Conservation (phyloP, 2,888 invertebrate species). For the Lasiommata megera region DNA sequence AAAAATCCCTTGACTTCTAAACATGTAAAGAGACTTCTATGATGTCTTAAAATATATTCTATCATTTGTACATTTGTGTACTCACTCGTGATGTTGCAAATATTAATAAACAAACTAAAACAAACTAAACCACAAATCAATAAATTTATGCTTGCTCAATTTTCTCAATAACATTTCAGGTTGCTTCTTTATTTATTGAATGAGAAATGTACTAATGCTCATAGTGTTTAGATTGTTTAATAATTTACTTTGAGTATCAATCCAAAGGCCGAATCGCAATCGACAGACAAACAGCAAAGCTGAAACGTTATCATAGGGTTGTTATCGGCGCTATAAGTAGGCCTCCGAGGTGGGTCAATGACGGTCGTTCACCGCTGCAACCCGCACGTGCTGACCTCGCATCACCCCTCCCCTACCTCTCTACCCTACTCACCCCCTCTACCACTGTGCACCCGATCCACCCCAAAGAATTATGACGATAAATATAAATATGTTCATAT, state of each 20-base stretch:
- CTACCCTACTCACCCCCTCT: constrained; percentile 36
- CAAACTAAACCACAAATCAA: too few relatives aligned
- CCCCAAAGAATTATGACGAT: constrained; percentile 24
- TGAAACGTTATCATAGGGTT: constrained; percentile 59
- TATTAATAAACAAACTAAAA: too few relatives aligned
- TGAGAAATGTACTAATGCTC: not conserved
- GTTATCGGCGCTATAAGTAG: constrained; percentile 70
- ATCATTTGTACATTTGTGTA: too few relatives aligned
- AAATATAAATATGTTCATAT: constrained; percentile 14
- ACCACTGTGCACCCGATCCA: constrained; percentile 18
- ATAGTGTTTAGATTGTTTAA: not conserved
- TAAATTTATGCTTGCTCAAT: too few relatives aligned
- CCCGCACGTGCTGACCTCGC: constrained; percentile 73
- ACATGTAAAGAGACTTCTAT: too few relatives aligned
- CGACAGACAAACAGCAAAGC: constrained; percentile 27
- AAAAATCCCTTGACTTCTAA: too few relatives aligned
- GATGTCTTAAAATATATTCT: too few relatives aligned
- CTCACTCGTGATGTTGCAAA: too few relatives aligned
- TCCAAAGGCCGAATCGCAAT: constrained; percentile 17
- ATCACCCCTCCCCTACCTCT: constrained; percentile 37
- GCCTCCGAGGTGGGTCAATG: constrained; percentile 76
- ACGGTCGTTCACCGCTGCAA: constrained; percentile 77
- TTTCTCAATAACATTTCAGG: too few relatives aligned
- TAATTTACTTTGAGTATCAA: constrained; percentile 13
- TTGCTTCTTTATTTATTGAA: too few relatives aligned